phyloP scores from a whole-genome alignment of 1,140 invertebrate genomes.

The Pseudomyrmex pallidus region DNA sequence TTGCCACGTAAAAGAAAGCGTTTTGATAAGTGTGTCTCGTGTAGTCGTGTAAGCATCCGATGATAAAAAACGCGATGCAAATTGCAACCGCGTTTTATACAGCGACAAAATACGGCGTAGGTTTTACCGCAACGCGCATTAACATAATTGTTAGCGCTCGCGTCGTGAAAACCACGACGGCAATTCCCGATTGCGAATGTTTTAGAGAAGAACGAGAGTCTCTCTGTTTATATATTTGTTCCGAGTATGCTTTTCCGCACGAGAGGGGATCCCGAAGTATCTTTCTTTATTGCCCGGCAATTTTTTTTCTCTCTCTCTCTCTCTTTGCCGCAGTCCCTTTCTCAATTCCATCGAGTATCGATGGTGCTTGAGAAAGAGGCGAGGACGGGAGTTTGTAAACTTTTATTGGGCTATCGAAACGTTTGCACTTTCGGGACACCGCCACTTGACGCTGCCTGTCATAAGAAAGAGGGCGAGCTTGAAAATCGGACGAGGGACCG shows the following conservation, averaged over 20 bases:
- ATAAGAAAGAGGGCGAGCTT: constrained; percentile 53
- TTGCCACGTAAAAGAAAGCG: not conserved
- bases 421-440: constrained; percentile 73
- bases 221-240: constrained; percentile 22
- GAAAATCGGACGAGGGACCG: constrained; percentile 57
- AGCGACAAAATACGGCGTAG: not conserved
- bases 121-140: constrained; percentile 14
- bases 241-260: constrained; percentile 16
- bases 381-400: constrained; percentile 73
- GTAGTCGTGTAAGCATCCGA: constrained; percentile 18
- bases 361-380: constrained; percentile 76
- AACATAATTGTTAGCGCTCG: constrained; percentile 36
- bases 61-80: constrained; percentile 13
- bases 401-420: constrained; percentile 76
- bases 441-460: constrained; percentile 60
- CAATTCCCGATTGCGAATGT: constrained; percentile 28
- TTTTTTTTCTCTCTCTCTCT: no score
- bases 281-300: constrained; percentile 51
- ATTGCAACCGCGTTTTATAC: constrained; percentile 8
- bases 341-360: constrained; percentile 76
- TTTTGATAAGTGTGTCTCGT: not conserved
- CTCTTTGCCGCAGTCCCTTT: constrained; percentile 26
- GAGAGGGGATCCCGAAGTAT: constrained; percentile 30
- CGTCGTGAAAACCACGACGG: not conserved
- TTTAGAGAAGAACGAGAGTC: not conserved